A percentile compares a stretch with the other conserved stretches of the same genome.
phyloP scores from a whole-genome alignment of 2,888 invertebrate genomes.

The Acanthosepion lycidas region DNA sequence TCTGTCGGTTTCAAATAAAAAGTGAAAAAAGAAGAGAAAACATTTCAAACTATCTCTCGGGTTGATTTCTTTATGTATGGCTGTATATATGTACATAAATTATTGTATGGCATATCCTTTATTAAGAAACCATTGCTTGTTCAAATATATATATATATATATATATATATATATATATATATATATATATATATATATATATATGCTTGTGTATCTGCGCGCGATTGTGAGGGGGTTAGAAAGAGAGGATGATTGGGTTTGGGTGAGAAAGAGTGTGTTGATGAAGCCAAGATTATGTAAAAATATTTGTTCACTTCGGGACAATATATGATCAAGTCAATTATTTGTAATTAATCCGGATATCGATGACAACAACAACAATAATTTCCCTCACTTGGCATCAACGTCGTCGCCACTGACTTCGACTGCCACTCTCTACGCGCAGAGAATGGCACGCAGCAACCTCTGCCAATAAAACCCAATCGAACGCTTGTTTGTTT shows the following conservation, averaged over 20 bases:
- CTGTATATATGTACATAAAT: too few relatives aligned
- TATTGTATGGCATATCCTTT: too few relatives aligned
- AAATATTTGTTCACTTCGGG: neutral
- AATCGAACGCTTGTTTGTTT: neutral
- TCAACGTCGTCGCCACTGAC: neutral
- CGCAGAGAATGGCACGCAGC: neutral
- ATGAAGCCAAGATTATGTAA: neutral
- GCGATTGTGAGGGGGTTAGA: too few relatives aligned
- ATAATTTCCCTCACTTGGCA: neutral
- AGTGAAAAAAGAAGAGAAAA: too few relatives aligned
- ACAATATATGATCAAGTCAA: neutral
- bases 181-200: too few relatives aligned
- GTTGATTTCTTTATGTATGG: too few relatives aligned
- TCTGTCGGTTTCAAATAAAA: too few relatives aligned
- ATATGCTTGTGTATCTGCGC: too few relatives aligned
- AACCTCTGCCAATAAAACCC: neutral
- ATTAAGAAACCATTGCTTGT: too few relatives aligned
- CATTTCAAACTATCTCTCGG: too few relatives aligned
- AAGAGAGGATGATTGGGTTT: neutral
- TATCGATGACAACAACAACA: neutral
- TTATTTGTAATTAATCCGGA: neutral
- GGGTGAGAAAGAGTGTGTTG: neutral
- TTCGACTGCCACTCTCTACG: neutral
- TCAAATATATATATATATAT: too few relatives aligned
- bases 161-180: too few relatives aligned